These are phyloP conservation scores for Helostoma temminkii DNA, from an alignment of 2,797 vertebrate species.

Conservation along the genomic window DNA sequence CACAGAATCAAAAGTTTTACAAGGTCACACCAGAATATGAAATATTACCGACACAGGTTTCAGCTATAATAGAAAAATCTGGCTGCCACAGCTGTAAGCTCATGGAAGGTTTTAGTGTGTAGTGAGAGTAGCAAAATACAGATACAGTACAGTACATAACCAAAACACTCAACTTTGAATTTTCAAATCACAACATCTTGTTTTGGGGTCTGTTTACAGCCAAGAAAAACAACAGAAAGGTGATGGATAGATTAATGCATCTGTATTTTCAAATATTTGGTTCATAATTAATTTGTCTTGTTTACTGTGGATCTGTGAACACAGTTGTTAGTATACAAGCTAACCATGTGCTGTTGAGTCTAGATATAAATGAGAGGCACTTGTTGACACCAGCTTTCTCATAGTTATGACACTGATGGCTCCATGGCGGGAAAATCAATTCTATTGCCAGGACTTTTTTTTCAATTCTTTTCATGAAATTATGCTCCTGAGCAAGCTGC, in stretches of 20 bases:
- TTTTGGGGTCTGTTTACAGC: background rate
- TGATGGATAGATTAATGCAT: background rate
- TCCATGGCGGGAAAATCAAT: constrained; percentile 36
- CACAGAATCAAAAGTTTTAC: background rate
- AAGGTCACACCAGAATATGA: constrained; percentile 4
- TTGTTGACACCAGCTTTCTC: constrained; percentile 40
- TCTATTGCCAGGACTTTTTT: constrained; percentile 35
- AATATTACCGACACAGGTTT: background rate
- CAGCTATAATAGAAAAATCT: background rate
- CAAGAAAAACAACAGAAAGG: background rate
- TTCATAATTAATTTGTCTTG: background rate
- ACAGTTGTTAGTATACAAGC: too few relatives aligned
- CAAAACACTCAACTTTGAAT: background rate
- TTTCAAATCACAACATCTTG: too few relatives aligned
- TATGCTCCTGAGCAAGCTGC: constrained; percentile 29
- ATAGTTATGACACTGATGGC: constrained; percentile 3
- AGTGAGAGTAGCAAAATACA: background rate
- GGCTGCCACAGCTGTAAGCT: background rate
- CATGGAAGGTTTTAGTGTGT: background rate
- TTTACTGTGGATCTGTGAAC: too few relatives aligned
- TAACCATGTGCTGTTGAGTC: too few relatives aligned
- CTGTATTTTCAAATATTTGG: background rate
- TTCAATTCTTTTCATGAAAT: constrained; percentile 41
- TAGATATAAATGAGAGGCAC: background rate
- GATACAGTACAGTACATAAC: background rate